Base-by-base conservation (phyloP, 2,797 vertebrate species). In the Philypnodon macrostomus region DNA sequence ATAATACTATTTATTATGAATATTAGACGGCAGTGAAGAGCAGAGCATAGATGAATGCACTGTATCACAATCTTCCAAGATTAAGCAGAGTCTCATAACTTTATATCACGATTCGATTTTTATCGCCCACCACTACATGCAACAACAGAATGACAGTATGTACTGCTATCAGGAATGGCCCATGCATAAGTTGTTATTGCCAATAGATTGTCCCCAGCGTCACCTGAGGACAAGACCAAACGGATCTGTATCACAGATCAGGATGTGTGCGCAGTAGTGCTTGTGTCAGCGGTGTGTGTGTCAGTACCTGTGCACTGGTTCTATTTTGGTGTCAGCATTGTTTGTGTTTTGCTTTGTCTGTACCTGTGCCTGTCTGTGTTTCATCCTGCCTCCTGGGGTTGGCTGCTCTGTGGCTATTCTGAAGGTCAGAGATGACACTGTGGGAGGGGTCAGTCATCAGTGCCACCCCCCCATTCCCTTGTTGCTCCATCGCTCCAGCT, bases 401-500 rank as follows among this genome's bases (percentile, higher is more conserved):
- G 58, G 48, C 3, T 61, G 70, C 63, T 79, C 71, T 70, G 53
- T 53, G 76, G 68, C 70, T 67, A 56, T 70, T 77, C 69, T 77
- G 73, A 93, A 94, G 88, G 91, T 92, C 91, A 90, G 78, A 81
- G 80, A 89, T 90, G 89, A 89, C 90, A 86, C 76, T 77, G 79
- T 89, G 85, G 87, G 89, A 85, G 88, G 87, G 86, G 87, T 88
- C 72, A 53, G 78, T 81, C 88, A 91, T 87, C 88, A 89, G 76
- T 79, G 74, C 88, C 87, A 88, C 58, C 74, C 74, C 62, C 72
- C 79, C 66, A 45, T 75, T 71, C 29, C 75, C 55, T 77, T 70
- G 48, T 67, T 64, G 38, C 60, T 65, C 66, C 63, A 54, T 75
- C 70, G 67, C 33, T 59, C 58, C 64, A 61, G 77, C 76, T 75